These are phyloP conservation scores for Cephus pygmeus DNA, from an alignment of 2,888 invertebrate genomes.

Conservation along the genomic window DNA sequence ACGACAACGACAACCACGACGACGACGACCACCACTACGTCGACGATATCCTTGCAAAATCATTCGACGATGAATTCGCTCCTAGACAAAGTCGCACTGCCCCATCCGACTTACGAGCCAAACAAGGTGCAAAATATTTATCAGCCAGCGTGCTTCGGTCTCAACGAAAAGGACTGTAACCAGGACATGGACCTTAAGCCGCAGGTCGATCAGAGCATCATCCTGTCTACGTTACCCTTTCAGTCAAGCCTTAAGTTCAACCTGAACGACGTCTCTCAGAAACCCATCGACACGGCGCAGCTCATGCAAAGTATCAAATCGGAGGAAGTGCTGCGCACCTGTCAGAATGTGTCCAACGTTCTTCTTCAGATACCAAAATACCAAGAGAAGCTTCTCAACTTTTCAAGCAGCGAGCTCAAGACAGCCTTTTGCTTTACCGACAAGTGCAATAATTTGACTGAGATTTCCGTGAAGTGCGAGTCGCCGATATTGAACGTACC, in stretches of 20 bases:
- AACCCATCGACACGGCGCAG: slow-evolving; percentile 46
- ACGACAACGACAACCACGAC: not conserved
- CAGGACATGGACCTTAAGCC: slow-evolving; percentile 8
- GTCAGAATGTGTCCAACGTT: slow-evolving; percentile 61
- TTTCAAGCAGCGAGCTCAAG: slow-evolving; percentile 50
- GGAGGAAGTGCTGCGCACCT: slow-evolving; percentile 58
- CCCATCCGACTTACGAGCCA: slow-evolving; percentile 13
- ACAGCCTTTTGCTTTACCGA: slow-evolving; percentile 52
- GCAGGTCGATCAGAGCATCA: slow-evolving; percentile 14
- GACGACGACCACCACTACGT: not conserved
- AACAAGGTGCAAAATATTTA: slow-evolving; percentile 12
- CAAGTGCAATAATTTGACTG: slow-evolving; percentile 60
- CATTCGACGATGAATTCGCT: not conserved
- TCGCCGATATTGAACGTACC: slow-evolving; percentile 62
- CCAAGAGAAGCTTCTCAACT: slow-evolving; percentile 59
- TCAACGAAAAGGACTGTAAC: slow-evolving; percentile 16
- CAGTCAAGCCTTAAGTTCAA: slow-evolving; percentile 51
- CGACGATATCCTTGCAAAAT: not conserved
- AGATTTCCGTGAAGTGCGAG: slow-evolving; percentile 53
- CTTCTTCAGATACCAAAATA: slow-evolving; percentile 61
- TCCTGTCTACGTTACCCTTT: slow-evolving; percentile 46
- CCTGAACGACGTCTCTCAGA: slow-evolving; percentile 47
- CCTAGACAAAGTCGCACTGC: slow-evolving; percentile 3
- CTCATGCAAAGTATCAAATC: slow-evolving; percentile 59
- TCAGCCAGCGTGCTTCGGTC: slow-evolving; percentile 12